Percentiles rank a stretch among this genome's conserved stretches.
Evolutionary conservation across 2,797 vertebrate species (phyloP).

Genomic region (Melanotaenia trifasciata): DNA sequence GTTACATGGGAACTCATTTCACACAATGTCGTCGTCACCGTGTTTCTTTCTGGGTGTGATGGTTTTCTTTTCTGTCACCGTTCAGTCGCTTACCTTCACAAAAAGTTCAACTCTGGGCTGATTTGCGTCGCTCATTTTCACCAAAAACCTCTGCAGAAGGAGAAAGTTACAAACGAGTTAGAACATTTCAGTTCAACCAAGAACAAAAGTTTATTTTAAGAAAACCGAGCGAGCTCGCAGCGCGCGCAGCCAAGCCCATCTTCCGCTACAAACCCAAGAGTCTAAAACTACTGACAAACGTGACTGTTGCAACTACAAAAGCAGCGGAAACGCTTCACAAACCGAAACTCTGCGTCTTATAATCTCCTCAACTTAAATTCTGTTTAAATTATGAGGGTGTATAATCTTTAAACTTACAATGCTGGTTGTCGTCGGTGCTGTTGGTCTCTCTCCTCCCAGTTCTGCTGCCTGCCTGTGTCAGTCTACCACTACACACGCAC

Average conservation of each 20-base stretch:
- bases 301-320: not conserved
- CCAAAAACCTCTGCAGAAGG: constrained; percentile 13
- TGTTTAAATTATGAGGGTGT: not conserved
- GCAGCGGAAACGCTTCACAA: not conserved
- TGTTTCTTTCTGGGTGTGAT: constrained; percentile 30
- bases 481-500: constrained; percentile 1
- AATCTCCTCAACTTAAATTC: not conserved
- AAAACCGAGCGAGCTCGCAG: not conserved
- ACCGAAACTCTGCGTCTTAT: not conserved
- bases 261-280: constrained; percentile 23
- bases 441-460: constrained; percentile 29
- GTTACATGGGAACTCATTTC: constrained; percentile 13
- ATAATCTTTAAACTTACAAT: constrained; percentile 6
- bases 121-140: constrained; percentile 78
- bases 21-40: constrained; percentile 15
- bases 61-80: not conserved
- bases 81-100: constrained; percentile 81
- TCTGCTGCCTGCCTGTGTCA: not conserved
- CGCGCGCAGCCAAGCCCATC: constrained; percentile 37
- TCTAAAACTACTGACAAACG: not conserved
- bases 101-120: constrained; percentile 83
- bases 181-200: no score
- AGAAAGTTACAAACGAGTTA: not conserved
- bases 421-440: constrained; percentile 10
- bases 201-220: not conserved